Conservation (phyloP, 1,140 invertebrate genomes). For the Platyscapa corneri region DNA sequence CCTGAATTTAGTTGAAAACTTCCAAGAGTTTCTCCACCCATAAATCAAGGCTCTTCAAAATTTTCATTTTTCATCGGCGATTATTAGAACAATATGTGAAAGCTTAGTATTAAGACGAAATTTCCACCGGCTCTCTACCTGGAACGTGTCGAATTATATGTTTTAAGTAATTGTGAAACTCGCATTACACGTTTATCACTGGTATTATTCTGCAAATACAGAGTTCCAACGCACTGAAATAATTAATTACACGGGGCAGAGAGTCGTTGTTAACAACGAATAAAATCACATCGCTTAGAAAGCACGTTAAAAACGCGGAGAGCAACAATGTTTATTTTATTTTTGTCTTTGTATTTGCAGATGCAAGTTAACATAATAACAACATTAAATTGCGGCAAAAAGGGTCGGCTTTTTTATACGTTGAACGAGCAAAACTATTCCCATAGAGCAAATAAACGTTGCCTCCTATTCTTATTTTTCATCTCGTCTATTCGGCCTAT, state of each 20-base stretch:
- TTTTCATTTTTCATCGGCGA: background rate
- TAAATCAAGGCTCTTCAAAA: background rate
- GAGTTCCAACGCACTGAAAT: background rate
- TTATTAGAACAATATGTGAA: background rate
- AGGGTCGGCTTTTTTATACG: background rate
- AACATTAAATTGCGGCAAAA: no score
- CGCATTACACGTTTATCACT: constrained; percentile 5
- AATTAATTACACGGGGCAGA: background rate
- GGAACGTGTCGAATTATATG: constrained; percentile 7
- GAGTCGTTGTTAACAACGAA: background rate
- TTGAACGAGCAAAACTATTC: background rate
- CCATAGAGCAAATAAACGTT: no score
- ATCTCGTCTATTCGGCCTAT: no score
- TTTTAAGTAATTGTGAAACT: background rate
- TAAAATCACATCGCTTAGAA: background rate
- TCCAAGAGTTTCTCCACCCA: background rate
- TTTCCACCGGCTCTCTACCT: background rate
- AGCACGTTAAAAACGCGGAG: background rate
- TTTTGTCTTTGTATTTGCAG: background rate
- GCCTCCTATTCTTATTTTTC: no score
- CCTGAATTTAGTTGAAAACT: background rate
- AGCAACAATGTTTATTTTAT: background rate
- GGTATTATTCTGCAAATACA: constrained; percentile 1
- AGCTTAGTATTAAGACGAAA: background rate
- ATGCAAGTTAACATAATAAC: background rate